These are phyloP conservation scores for Heterochromis multidens DNA, from an alignment of 2,113 vertebrate genomes.

Conservation along the genomic window DNA sequence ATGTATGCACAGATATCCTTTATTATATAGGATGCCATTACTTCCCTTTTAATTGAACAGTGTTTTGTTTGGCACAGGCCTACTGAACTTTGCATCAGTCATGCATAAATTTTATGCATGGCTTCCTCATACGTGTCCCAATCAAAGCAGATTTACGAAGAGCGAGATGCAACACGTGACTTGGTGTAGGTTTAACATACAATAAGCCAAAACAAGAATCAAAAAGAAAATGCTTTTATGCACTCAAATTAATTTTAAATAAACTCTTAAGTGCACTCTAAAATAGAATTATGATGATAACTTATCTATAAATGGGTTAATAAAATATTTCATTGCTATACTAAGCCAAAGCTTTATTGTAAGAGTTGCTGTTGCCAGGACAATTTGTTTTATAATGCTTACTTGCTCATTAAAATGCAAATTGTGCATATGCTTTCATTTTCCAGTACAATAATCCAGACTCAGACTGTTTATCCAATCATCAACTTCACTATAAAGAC, in stretches of 20 bases:
- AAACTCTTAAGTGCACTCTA: not conserved
- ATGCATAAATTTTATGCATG: conserved; percentile 75
- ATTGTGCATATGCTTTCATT: conserved; percentile 77
- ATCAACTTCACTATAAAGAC: conserved; percentile 62
- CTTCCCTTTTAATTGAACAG: conserved; percentile 79
- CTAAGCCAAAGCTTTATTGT: conserved; percentile 42
- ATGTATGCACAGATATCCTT: conserved; percentile 71
- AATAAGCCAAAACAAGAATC: conserved; percentile 1
- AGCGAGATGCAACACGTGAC: conserved; percentile 43
- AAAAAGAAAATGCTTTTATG: not conserved
- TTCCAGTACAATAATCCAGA: conserved; percentile 73
- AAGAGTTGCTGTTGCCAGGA: conserved; percentile 42
- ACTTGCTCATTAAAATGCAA: conserved; percentile 77
- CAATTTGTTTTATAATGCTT: conserved; percentile 70
- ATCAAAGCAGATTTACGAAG: conserved; percentile 65
- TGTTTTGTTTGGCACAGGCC: conserved; percentile 68
- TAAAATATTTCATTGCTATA: conserved; percentile 43
- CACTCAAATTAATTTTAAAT: not conserved
- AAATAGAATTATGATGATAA: not conserved
- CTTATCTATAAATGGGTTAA: conserved; percentile 23
- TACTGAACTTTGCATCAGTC: conserved; percentile 66
- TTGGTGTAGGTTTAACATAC: not conserved
- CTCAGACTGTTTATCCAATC: conserved; percentile 71
- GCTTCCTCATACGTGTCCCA: conserved; percentile 63
- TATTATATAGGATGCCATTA: conserved; percentile 73